Base-by-base conservation (phyloP, 1,140 invertebrate genomes). In the Saxidomus purpurata region DNA sequence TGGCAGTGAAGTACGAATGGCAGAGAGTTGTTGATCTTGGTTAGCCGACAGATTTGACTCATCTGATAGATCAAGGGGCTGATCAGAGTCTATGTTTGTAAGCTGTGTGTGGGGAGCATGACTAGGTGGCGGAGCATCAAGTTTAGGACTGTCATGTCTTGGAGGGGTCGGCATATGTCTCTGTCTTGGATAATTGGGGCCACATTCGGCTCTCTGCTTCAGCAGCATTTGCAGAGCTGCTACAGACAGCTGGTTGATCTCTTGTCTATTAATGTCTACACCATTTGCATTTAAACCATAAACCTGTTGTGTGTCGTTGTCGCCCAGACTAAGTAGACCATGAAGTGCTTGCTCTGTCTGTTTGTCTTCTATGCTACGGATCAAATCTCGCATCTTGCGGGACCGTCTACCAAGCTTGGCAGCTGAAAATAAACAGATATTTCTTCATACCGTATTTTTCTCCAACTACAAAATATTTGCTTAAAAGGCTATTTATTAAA, bases 341-440 rank as follows among this genome's bases (percentile, higher is more conserved):
- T 96, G 95, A 25, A 96, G 81, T 8, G 95, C 95, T 89, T 96
- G 95, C 43, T 95, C 94, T 61, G 95, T 96, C 92, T 95, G 95
- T 11, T 94, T 94, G 89, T 96, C 95, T 85, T 96, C 95, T 59
- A 96, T 95, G 76, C 93, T 95, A 31, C 93, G 91, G 36, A 96
- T 96, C 93, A 95, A 94, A 81, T 95, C 95, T 52, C 95, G 90
- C 95, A 96, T 96, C 83, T 95, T 95, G 15, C 95, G 90, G 13
- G 95, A 96, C 19, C 95, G 89, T 25, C 95, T 87, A 19, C 95
- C 95, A 61, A 96, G 92, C 74, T 96, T 96, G 19, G 95, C 95
- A 90, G 95, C 95, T 96, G 89, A 28, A 93, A 94, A 89, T n/a
- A 84, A 80, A 81, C 13, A 86, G 67, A 38, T 15, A 43, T 43